Conservation (phyloP, 2,113 vertebrate species). For the Corynorhinus townsendii region DNA sequence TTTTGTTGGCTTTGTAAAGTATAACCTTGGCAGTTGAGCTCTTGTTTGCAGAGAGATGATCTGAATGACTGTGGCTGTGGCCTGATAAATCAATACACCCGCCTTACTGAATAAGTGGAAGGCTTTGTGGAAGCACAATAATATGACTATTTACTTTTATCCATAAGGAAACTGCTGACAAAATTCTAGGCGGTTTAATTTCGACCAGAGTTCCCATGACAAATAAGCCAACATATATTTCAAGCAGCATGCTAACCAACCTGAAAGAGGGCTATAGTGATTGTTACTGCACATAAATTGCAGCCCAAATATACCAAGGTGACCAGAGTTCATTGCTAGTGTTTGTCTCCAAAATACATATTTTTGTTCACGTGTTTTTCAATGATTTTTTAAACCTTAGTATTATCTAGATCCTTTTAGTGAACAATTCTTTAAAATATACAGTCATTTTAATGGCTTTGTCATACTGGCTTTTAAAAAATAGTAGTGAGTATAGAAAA, state of each 20-base stretch:
- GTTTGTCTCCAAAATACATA: background rate
- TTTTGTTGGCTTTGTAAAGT: slow-evolving; percentile 10
- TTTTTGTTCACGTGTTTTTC: background rate
- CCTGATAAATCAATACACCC: background rate
- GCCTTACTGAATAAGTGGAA: background rate
- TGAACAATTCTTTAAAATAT: slow-evolving; percentile 10
- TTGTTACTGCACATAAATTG: background rate
- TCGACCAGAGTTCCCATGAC: background rate
- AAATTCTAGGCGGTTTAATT: background rate
- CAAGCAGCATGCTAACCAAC: background rate
- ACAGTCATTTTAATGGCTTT: background rate
- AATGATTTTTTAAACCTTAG: background rate
- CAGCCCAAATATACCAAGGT: background rate
- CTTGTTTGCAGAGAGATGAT: background rate
- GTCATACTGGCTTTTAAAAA: background rate
- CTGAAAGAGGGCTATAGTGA: background rate
- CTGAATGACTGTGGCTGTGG: background rate
- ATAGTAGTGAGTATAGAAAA: background rate
- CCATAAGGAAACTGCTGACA: background rate
- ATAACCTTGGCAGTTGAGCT: background rate
- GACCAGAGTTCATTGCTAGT: background rate
- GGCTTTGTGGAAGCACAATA: background rate
- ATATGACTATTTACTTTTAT: background rate
- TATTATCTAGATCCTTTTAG: background rate
- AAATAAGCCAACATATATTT: slow-evolving; percentile 2